These are phyloP conservation scores for Glossosoma conforme DNA, from an alignment of 1,140 invertebrate genomes.

Conservation along the genomic window DNA sequence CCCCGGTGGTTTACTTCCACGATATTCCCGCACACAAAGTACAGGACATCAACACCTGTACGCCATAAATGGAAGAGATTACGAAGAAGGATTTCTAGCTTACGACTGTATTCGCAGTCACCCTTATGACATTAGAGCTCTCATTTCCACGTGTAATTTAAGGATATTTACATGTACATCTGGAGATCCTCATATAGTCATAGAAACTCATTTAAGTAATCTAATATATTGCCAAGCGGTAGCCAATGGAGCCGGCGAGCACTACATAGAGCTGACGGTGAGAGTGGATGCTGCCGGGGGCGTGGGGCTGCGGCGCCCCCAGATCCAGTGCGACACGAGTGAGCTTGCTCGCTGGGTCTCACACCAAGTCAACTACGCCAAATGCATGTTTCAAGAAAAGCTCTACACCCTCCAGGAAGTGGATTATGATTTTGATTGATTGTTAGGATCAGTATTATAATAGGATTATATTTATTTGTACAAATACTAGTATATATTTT, in stretches of 20 bases:
- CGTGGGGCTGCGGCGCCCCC: conserved; percentile 60
- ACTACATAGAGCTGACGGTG: conserved; percentile 76
- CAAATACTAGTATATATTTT: conserved; percentile 1
- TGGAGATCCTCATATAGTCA: conserved; percentile 54
- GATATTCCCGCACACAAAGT: conserved; percentile 71
- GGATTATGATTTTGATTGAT: conserved; percentile 22
- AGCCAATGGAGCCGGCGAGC: conserved; percentile 47
- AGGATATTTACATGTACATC: conserved; percentile 65
- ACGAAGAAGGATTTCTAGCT: conserved; percentile 76
- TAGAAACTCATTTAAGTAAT: conserved; percentile 62
- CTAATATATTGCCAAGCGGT: conserved; percentile 57
- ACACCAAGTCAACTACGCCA: conserved; percentile 73
- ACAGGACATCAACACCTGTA: conserved; percentile 81
- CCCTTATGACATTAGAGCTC: conserved; percentile 63
- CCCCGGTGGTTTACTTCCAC: conserved; percentile 75
- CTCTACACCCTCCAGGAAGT: conserved; percentile 51
- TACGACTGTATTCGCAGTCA: conserved; percentile 73
- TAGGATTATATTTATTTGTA: not conserved
- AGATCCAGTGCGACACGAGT: conserved; percentile 76
- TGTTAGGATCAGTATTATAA: not conserved
- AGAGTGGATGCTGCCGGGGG: conserved; percentile 50
- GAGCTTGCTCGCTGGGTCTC: conserved; percentile 74
- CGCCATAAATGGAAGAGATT: conserved; percentile 71
- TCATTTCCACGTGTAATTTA: conserved; percentile 74
- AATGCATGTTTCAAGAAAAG: conserved; percentile 77